These are phyloP conservation scores for Ceramica pisi DNA, from an alignment of 2,888 invertebrate genomes.

Conservation along the genomic window DNA sequence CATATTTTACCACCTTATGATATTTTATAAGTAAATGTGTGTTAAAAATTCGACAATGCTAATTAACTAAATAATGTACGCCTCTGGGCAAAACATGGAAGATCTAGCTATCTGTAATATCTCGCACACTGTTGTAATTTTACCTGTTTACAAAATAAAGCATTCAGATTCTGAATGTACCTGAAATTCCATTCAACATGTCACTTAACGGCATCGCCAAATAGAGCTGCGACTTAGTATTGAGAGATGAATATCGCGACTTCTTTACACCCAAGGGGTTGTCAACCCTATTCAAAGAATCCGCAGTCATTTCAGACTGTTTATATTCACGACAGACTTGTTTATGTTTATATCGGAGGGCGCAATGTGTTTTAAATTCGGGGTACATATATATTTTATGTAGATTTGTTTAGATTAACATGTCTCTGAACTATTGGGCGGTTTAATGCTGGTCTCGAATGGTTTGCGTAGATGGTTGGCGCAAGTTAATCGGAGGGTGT, in stretches of 20 bases:
- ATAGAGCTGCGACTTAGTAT: background rate
- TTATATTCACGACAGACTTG: constrained; percentile 78
- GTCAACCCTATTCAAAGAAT: constrained; percentile 50
- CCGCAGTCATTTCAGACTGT: constrained; percentile 67
- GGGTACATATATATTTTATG: constrained; percentile 68
- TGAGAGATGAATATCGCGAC: background rate
- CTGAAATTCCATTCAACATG: background rate
- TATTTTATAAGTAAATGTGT: too few species aligned
- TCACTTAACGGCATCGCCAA: background rate
- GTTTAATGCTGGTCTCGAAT: constrained; percentile 30
- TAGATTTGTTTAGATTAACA: constrained; percentile 70
- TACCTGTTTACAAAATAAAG: too few species aligned
- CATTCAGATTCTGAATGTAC: too few species aligned
- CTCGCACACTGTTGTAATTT: too few species aligned
- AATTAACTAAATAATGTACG: too few species aligned
- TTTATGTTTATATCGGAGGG: constrained; percentile 46
- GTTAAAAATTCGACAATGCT: too few species aligned
- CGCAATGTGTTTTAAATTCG: constrained; percentile 70
- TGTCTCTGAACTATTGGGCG: constrained; percentile 37
- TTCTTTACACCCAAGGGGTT: background rate
- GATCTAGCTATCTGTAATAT: too few species aligned
- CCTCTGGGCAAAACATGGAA: too few species aligned
- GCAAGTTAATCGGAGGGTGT: constrained; percentile 1
- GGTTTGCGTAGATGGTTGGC: constrained; percentile 7
- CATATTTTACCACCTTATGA: too few species aligned